Evolutionary conservation across 2,797 vertebrate genomes (phyloP), one percentile per base, ranked within the genome.

Genomic region (Gymnoscopelus braueri): DNA sequence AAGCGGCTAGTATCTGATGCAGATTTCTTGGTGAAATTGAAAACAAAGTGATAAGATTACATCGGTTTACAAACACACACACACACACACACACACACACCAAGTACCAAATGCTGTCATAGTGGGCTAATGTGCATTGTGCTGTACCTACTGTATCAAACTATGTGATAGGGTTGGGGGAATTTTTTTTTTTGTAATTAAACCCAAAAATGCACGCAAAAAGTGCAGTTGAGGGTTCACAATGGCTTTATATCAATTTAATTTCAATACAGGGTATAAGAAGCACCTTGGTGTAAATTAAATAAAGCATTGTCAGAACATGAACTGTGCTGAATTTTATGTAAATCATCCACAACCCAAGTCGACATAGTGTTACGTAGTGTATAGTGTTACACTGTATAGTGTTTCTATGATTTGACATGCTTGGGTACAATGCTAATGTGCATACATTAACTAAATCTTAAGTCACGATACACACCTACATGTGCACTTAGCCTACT

Each of bases 1-100:
- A 51, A n/a, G 14, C 12, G 29, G 19, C 12, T 32, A 10, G 8
- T 55, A 44, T 51, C 49, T 58, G 55, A 24, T 24, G 60, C 19
- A 47, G 9, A 69, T 60, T 75, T 69, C 62, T 65, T 74, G 60
- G 72, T 64, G 60, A 5, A 60, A 63, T 24, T 58, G 55, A 35
- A 48, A 55, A 60, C 14, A 62, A 26, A 62, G n/a, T 9, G 50
- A 53, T 53, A 32, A 60, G 5, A 35, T 65, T 55, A 39, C 35
- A 65, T 29, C 26, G 26, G 26, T 29, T 29, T 29, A 29, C 15
- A 50, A 53, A 51, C 44, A 19, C 19, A 32, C 29, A 32, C 39
- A 44, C 39, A 10, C 29, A 32, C 39, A 44, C 39, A 10, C 39
- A 44, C 8, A 44, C 39, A 44, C 9, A 44, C 39, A 44, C 39